Evolutionary conservation across 2,888 invertebrate genomes (phyloP).

Genomic region (Stenoptilia bipunctidactyla): DNA sequence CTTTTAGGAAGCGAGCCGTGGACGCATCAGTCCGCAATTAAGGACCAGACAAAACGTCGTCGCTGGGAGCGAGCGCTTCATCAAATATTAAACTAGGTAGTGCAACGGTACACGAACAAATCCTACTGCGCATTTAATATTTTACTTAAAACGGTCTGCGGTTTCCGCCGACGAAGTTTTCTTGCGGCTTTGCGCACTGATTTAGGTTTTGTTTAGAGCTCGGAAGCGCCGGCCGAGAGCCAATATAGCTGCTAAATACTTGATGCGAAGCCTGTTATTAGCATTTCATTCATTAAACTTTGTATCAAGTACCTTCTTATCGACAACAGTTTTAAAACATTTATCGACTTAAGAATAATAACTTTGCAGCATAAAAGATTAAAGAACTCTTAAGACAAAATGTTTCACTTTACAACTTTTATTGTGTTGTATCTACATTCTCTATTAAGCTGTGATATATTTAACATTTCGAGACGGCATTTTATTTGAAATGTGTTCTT

Average conservation of each 20-base stretch:
- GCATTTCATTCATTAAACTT: slow-evolving; percentile 18
- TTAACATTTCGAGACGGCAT: no score
- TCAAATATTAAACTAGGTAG: slow-evolving; percentile 53
- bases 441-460: no score
- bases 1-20: slow-evolving; percentile 12
- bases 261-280: slow-evolving; percentile 34
- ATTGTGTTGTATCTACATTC: no score
- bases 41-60: slow-evolving; percentile 50
- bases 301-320: slow-evolving; percentile 1
- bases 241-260: slow-evolving; percentile 36
- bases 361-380: no score
- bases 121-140: slow-evolving; percentile 59
- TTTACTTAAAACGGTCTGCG: slow-evolving; percentile 60
- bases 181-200: slow-evolving; percentile 35
- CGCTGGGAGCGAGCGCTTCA: slow-evolving; percentile 35
- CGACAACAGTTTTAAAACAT: no score
- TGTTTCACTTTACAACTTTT: no score
- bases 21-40: slow-evolving; percentile 50
- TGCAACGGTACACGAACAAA: slow-evolving; percentile 39
- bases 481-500: no score
- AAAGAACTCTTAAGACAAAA: no score
- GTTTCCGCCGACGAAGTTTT: slow-evolving; percentile 46
- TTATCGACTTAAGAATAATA: no score
- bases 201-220: slow-evolving; percentile 53
- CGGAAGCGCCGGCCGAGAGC: slow-evolving; percentile 22